phyloP scores from a whole-genome alignment of 1,140 invertebrate species.

The Leptopilina clavipes region DNA sequence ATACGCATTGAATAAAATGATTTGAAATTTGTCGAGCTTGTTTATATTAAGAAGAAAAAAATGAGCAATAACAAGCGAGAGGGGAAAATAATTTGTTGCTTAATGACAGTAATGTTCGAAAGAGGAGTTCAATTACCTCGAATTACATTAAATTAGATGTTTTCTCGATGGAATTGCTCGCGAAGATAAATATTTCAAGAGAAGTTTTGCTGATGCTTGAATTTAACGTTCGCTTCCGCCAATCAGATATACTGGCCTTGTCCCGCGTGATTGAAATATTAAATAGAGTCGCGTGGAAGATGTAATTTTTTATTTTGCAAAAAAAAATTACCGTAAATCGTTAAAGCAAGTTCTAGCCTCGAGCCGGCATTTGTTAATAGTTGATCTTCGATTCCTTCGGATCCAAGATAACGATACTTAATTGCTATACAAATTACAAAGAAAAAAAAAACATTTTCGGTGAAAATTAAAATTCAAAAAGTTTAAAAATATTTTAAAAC shows the following conservation, averaged over 20 bases:
- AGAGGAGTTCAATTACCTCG: background rate
- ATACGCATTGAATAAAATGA: background rate
- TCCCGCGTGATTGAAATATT: constrained; percentile 14
- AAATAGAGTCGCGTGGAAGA: constrained; percentile 14
- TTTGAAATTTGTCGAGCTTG: background rate
- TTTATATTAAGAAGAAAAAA: background rate
- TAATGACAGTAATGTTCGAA: background rate
- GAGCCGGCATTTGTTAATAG: constrained; percentile 45
- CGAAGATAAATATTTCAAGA: constrained; percentile 11
- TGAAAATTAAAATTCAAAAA: too few relatives aligned
- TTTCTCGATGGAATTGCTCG: background rate
- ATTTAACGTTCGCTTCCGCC: constrained; percentile 11
- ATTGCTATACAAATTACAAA: constrained; percentile 55
- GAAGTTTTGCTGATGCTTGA: constrained; percentile 8
- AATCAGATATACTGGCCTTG: background rate
- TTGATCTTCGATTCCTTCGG: constrained; percentile 51
- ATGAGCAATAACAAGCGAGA: background rate
- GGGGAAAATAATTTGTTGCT: background rate
- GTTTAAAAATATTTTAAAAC: too few relatives aligned
- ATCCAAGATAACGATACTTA: constrained; percentile 41
- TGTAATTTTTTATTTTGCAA: constrained; percentile 1
- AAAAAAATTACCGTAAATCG: constrained; percentile 38
- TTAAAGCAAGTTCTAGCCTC: constrained; percentile 46
- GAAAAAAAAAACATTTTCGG: background rate
- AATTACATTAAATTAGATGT: constrained; percentile 28